These are phyloP conservation scores for Psilopsiagon aurifrons DNA, from an alignment of 2,113 vertebrate genomes.

Conservation along the genomic window DNA sequence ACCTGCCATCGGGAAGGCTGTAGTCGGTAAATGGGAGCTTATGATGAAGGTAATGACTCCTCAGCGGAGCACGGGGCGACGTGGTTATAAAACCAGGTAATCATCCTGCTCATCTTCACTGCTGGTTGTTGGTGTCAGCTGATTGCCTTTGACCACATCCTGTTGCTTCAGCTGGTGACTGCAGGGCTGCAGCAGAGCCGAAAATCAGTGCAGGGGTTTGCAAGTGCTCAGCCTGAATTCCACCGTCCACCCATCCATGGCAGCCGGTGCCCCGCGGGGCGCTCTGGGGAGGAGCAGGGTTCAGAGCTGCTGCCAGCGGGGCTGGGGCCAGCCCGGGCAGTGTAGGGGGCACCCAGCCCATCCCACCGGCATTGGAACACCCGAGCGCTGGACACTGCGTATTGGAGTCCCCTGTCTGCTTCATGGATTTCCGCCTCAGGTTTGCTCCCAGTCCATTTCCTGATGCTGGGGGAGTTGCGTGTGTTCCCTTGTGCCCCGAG, in stretches of 20 bases:
- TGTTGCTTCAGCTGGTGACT: background rate
- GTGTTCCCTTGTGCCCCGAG: background rate
- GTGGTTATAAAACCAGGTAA: conserved; percentile 47
- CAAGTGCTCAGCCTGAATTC: background rate
- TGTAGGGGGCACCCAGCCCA: too few species aligned
- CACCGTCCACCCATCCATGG: background rate
- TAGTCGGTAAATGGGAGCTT: background rate
- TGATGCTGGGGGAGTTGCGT: background rate
- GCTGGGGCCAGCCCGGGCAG: background rate
- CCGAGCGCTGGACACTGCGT: background rate
- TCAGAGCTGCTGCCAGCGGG: too few species aligned
- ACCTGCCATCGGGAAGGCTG: background rate
- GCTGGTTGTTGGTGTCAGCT: conserved; percentile 44
- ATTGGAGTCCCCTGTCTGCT: background rate
- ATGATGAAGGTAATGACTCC: background rate
- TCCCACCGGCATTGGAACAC: background rate
- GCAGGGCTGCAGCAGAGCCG: background rate
- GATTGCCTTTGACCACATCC: conserved; percentile 24
- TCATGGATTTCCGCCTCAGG: background rate
- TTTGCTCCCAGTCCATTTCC: fast-evolving
- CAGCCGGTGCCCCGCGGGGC: fast-evolving
- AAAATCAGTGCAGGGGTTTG: background rate
- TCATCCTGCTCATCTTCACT: background rate
- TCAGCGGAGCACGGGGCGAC: background rate
- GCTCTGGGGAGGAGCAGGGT: background rate